Conservation (phyloP, 2,797 vertebrate species). For the Poecilia wingei region DNA sequence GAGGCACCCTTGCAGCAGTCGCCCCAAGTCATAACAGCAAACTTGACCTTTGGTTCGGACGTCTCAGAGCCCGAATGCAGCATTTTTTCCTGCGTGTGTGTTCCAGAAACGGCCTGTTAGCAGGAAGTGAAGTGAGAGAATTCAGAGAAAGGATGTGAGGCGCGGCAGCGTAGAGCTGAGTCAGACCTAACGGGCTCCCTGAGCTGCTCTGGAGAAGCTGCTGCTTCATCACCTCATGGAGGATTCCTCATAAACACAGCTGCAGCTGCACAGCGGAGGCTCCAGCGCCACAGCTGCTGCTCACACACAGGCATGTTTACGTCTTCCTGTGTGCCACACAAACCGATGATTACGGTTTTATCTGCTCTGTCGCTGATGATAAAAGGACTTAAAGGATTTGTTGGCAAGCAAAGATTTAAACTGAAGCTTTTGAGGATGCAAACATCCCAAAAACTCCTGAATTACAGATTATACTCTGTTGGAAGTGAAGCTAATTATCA, state of each 20-base stretch:
- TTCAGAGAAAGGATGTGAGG: conserved; percentile 17
- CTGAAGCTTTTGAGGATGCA: neutral
- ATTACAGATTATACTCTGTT: neutral
- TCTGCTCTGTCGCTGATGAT: neutral
- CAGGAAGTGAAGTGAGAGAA: neutral
- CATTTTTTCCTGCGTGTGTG: neutral
- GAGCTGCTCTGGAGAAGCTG: conserved; percentile 18
- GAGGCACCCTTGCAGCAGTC: conserved; percentile 22
- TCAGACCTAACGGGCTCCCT: conserved; percentile 21
- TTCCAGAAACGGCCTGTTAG: neutral
- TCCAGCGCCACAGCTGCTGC: neutral
- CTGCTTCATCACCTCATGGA: conserved; percentile 25
- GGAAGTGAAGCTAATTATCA: neutral
- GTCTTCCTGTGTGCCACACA: neutral
- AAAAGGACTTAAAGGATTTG: conserved; percentile 4
- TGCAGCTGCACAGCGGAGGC: neutral
- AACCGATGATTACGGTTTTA: conserved; percentile 7
- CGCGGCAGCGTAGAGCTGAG: conserved; percentile 37
- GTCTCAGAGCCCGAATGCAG: conserved; percentile 15
- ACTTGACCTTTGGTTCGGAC: conserved; percentile 27
- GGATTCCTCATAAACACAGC: conserved; percentile 25
- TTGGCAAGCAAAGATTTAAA: neutral
- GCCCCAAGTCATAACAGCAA: conserved; percentile 27
- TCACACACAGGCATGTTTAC: neutral
- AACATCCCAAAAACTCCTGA: neutral